Conservation (phyloP, 2,113 vertebrate species). For the Galbula dea region DNA sequence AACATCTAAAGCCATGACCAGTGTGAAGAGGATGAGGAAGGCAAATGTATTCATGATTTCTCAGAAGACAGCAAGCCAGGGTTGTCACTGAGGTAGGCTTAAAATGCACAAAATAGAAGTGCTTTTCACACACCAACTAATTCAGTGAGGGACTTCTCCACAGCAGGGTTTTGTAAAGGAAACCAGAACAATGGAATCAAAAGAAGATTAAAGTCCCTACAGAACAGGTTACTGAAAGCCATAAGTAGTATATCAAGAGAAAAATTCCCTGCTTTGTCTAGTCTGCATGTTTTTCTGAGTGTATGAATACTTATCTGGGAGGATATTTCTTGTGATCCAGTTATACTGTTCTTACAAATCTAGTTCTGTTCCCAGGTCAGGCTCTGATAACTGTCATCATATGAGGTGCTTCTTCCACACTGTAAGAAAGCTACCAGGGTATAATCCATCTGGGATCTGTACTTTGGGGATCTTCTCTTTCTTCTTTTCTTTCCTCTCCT, state of each 20-base stretch:
- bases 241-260: background rate
- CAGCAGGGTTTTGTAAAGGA: background rate
- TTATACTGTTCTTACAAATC: background rate
- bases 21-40: background rate
- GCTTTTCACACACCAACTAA: background rate
- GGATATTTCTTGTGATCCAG: background rate
- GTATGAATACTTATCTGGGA: background rate
- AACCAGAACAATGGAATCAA: conserved; percentile 7
- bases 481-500: background rate
- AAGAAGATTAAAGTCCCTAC: conserved; percentile 5
- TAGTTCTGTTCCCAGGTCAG: background rate
- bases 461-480: background rate
- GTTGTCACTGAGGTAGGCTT: background rate
- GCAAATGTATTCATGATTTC: background rate
- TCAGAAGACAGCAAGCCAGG: background rate
- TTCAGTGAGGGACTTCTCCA: background rate
- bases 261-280: background rate
- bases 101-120: background rate
- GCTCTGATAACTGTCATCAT: background rate
- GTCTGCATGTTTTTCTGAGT: background rate
- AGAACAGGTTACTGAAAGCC: background rate
- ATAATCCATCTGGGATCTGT: background rate
- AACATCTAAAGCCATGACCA: background rate
- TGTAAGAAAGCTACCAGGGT: background rate
- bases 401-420: background rate